Evolutionary conservation across 2,113 vertebrate genomes (phyloP), one percentile per base, ranked within the genome.

Genomic region (Urocitellus parryii): DNA sequence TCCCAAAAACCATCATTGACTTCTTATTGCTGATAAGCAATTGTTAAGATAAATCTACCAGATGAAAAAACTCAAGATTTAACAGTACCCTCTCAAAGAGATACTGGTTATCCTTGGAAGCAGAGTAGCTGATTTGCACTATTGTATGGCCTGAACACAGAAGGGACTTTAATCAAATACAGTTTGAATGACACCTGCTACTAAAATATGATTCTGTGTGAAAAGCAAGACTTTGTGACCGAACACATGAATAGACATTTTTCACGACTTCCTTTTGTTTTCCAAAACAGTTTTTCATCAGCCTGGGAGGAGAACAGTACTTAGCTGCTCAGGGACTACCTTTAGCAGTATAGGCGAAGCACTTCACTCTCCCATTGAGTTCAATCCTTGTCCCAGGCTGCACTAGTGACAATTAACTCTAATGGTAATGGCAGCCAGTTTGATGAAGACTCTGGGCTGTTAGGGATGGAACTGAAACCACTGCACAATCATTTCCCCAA

Each of bases 331-430:
- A 37, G 89, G 63, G 91, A 95, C 91, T 79, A 87, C 86, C 45
- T 93, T 89, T 12, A 72, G 82, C 45, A 85, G 65, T 48, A 16
- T 29, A 48, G 27, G 11, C 14, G 12, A 91, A 95, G 92, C 39
- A 90, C 81, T 83, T 95, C 85, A 58, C 73, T 73, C 70, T 95
- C 86, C 53, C 73, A 87, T 92, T 61, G 88, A 48, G 70, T 95
- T 95, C 95, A 96, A 45, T 93, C 80, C 83, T 76, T 85, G 48
- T 91, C 93, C 87, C 80, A 14, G 0, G 76, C 63, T 93, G 91
- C 77, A 70, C 53, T 76, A 29, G n/a, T 82, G 90, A 92, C 90
- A 96, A 95, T 97, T 95, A 97, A 89, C 94, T 96, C 86, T 95
- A 95, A 97, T 90, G 96, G 95, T 76, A 94, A 95, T 72, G 91